Conservation (phyloP, 2,888 invertebrate genomes). For the Drosophila rubida region DNA sequence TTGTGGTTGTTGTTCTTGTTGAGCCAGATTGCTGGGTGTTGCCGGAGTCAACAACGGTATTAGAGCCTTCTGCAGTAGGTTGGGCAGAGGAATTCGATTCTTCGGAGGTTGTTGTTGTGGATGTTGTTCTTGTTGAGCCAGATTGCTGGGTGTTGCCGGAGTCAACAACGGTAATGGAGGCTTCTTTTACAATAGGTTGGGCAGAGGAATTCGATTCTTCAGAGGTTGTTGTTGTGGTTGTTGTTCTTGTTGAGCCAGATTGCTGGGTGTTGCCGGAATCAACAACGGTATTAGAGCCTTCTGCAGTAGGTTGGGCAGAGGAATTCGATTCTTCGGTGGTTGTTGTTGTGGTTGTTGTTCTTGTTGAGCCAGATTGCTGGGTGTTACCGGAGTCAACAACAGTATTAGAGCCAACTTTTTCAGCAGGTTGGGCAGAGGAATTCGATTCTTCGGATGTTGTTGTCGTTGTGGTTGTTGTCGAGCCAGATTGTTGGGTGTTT, state of each 20-base stretch:
- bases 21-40: conserved; percentile 3
- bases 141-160: conserved; percentile 8
- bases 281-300: background rate
- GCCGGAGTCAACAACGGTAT: conserved; percentile 2
- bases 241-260: conserved; percentile 16
- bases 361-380: background rate
- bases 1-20: no score
- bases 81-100: background rate
- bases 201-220: background rate
- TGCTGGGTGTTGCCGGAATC: conserved; percentile 6
- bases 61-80: background rate
- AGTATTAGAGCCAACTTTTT: background rate
- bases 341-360: conserved; percentile 14
- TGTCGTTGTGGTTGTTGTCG: conserved; percentile 9
- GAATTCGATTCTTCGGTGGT: conserved; percentile 1
- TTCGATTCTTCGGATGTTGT: background rate
- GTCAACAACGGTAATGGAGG: background rate
- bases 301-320: background rate
- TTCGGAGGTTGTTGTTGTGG: conserved; percentile 2
- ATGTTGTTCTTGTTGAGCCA: conserved; percentile 18
- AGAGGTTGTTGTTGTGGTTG: conserved; percentile 13
- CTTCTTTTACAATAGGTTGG: background rate
- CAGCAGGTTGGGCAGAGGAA: background rate
- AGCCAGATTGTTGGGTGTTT: background rate
- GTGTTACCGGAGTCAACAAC: conserved; percentile 6